Base-by-base conservation (phyloP, 1,140 invertebrate genomes). In the Plodia interpunctella region DNA sequence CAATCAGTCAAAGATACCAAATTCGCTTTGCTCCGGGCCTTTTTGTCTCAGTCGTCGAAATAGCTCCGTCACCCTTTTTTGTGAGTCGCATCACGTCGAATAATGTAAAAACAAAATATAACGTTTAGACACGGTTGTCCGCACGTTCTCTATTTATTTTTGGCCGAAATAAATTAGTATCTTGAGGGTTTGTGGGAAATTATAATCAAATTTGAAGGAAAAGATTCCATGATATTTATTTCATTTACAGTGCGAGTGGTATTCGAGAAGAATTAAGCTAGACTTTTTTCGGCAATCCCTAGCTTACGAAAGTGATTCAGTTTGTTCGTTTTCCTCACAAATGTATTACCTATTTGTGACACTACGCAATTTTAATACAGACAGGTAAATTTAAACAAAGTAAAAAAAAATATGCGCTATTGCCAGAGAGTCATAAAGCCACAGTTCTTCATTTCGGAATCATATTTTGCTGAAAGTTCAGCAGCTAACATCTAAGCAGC, bases 81-180 rank as follows among this genome's bases (percentile, higher is more conserved):
- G 62, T 76, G 56, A 60, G 66, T 69, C 66, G 68, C 66, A 78
- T 67, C 74, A 70, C 71, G 65, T 72, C 56, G 72, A 71, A 72
- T 78, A 59, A 75, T 68, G 70, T 68, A 78, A 82, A 86, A 82
- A 83, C 76, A 80, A 83, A 85, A 80, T 77, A 74, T 55, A 57
- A 30, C 55, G 60, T 69, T 80, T 76, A 68, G 80, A 72, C 70
- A 76, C 75, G 83, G 69, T 67, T 77, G 81, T 84, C 83, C 62
- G 66, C 77, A 74, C 62, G 69, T 68, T 66, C n/a, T 62, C 65
- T 77, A 75, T 81, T 81, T 78, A 77, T 75, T 77, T 76, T 66
- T 63, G 35, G 57, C 61, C 49, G 57, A 78, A 70, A 81, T 80
- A 83, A 86, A 83, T 82, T 77, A 72, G 21, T 35, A 53, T 53